Conservation (phyloP, 2,797 vertebrate genomes). For the Parauchenoglanis ngamensis region DNA sequence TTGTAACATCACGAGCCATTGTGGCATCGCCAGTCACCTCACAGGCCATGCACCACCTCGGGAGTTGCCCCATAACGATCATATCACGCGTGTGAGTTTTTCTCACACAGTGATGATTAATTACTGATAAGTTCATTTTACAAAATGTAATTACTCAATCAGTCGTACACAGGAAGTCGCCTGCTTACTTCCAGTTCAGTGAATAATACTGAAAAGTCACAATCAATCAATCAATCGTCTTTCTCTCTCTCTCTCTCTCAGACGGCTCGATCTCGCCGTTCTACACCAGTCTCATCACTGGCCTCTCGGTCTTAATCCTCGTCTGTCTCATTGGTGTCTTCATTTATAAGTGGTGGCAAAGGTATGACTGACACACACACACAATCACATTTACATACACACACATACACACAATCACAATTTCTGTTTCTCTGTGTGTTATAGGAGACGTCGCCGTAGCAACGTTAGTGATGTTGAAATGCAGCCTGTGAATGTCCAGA, state of each 20-base stretch:
- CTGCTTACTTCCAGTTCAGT: too few relatives aligned
- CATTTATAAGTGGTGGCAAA: not conserved
- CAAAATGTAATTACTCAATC: too few relatives aligned
- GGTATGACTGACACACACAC: not conserved
- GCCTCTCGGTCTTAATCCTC: not conserved
- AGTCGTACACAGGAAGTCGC: too few relatives aligned
- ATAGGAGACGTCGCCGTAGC: not conserved
- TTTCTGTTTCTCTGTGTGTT: not conserved
- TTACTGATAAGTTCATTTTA: too few relatives aligned
- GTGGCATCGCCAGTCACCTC: too few relatives aligned
- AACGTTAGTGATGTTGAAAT: not conserved
- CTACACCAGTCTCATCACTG: not conserved
- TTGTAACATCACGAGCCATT: too few relatives aligned
- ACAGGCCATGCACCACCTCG: too few relatives aligned
- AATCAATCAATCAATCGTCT: too few relatives aligned
- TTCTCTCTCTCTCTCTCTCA: not conserved
- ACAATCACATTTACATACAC: not conserved
- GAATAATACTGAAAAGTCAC: too few relatives aligned
- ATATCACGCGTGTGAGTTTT: too few relatives aligned
- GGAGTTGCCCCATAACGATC: too few relatives aligned
- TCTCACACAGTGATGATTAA: too few relatives aligned
- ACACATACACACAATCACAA: not conserved
- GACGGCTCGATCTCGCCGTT: not conserved
- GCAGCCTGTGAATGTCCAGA: accelerated
- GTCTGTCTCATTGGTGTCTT: not conserved